phyloP scores from a whole-genome alignment of 1,140 invertebrate species.

The Conus betulinus region DNA sequence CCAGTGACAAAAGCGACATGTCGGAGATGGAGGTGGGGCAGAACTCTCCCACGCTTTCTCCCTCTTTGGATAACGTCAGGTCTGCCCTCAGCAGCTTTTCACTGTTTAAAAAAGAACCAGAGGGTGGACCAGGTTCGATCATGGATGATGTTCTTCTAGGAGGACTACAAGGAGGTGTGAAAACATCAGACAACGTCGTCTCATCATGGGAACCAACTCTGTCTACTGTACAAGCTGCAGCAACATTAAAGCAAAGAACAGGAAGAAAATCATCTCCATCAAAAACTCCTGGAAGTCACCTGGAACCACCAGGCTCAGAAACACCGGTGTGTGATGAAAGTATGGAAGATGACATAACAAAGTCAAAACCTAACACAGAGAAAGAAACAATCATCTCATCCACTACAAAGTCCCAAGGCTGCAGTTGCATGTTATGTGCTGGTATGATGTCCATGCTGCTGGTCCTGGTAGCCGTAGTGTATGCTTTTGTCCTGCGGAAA shows the following conservation, averaged over 20 bases:
- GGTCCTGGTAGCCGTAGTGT: not conserved
- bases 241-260: slow-evolving; percentile 96
- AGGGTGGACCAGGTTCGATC: not conserved
- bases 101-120: not conserved
- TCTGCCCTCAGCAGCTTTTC: not conserved
- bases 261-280: slow-evolving; percentile 90
- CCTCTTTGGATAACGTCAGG: slow-evolving; percentile 20
- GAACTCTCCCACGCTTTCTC: slow-evolving; percentile 10
- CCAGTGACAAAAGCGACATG: slow-evolving; percentile 20
- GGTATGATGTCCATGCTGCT: not conserved
- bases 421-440: not conserved
- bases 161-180: not conserved
- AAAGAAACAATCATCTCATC: not conserved
- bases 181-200: not conserved
- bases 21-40: slow-evolving; percentile 33
- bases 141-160: not conserved
- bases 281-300: not conserved
- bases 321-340: not conserved
- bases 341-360: not conserved
- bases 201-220: slow-evolving; percentile 68
- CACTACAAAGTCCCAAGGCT: not conserved
- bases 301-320: not conserved
- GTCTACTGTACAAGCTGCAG: slow-evolving; percentile 97
- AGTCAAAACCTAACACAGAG: not conserved
- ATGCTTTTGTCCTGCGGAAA: not conserved